These are phyloP conservation scores for Paramisgurnus dabryanus DNA, from an alignment of 2,113 vertebrate genomes.

Conservation along the genomic window DNA sequence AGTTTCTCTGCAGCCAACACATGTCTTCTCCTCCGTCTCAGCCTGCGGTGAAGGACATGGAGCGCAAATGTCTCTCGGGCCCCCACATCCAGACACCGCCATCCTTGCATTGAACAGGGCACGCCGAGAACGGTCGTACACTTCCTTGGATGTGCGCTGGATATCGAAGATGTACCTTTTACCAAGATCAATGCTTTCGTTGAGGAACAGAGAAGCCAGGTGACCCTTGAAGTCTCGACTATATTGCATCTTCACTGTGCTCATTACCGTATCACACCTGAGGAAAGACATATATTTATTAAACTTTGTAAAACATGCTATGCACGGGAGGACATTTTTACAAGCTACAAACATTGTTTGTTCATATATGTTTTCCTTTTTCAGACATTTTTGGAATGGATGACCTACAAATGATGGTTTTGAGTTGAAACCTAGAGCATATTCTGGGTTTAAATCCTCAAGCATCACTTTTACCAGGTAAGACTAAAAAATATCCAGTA, in stretches of 20 bases:
- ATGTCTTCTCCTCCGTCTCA: constrained; percentile 48
- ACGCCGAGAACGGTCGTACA: constrained; percentile 81
- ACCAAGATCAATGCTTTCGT: constrained; percentile 86
- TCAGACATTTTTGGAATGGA: too few relatives aligned
- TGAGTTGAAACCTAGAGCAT: too few relatives aligned
- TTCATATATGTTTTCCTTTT: too few relatives aligned
- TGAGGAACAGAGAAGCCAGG: constrained; percentile 83
- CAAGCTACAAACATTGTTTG: too few relatives aligned
- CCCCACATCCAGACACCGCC: constrained; percentile 75
- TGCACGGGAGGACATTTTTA: too few relatives aligned
- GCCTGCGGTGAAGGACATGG: constrained; percentile 56
- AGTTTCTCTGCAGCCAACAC: constrained; percentile 79
- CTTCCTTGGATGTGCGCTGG: constrained; percentile 85
- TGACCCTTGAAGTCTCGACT: constrained; percentile 87
- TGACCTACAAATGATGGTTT: too few relatives aligned
- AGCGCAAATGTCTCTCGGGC: constrained; percentile 59
- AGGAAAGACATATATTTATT: neutral
- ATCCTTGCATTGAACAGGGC: constrained; percentile 82
- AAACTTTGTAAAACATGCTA: too few relatives aligned
- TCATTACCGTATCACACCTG: constrained; percentile 86
- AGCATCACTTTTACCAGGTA: neutral
- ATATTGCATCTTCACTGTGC: constrained; percentile 88
- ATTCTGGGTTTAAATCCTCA: too few relatives aligned
- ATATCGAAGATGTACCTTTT: constrained; percentile 88
- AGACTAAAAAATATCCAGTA: neutral